A percentile compares a stretch with the other conserved stretches of the same genome.
Evolutionary conservation across 1,140 invertebrate species (phyloP).

Genomic region (Drosophila erecta): DNA sequence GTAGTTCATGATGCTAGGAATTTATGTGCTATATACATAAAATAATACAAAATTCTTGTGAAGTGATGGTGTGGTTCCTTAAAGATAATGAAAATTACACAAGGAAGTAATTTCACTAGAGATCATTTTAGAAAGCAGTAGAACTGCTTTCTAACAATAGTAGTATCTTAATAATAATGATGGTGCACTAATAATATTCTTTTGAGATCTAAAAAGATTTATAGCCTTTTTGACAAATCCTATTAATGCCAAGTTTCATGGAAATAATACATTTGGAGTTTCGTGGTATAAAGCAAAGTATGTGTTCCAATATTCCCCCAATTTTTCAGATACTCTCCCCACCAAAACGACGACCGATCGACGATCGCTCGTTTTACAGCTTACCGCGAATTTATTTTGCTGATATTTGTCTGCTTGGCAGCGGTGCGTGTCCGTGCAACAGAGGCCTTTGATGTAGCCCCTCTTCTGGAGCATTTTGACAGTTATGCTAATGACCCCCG

Average conservation of each 20-base stretch:
- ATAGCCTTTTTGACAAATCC: not conserved
- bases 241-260: not conserved
- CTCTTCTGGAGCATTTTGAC: slow-evolving; percentile 42
- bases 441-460: slow-evolving; percentile 49
- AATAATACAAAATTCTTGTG: too few relatives aligned
- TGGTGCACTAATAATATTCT: too few relatives aligned
- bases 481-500: slow-evolving; percentile 76
- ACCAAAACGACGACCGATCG: slow-evolving; percentile 11
- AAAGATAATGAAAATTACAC: too few relatives aligned
- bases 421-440: slow-evolving; percentile 51
- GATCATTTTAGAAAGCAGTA: too few relatives aligned
- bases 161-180: too few relatives aligned
- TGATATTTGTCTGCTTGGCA: slow-evolving; percentile 71
- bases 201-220: not conserved
- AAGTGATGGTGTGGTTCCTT: too few relatives aligned
- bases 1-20: too few relatives aligned
- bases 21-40: too few relatives aligned
- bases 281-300: not conserved
- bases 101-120: too few relatives aligned
- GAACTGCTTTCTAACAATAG: too few relatives aligned
- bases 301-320: not conserved
- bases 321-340: not conserved
- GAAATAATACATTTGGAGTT: not conserved
- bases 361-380: slow-evolving; percentile 29
- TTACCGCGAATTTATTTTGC: slow-evolving; percentile 56